phyloP scores from a whole-genome alignment of 2,113 vertebrate genomes.

The Hystrix cristata region DNA sequence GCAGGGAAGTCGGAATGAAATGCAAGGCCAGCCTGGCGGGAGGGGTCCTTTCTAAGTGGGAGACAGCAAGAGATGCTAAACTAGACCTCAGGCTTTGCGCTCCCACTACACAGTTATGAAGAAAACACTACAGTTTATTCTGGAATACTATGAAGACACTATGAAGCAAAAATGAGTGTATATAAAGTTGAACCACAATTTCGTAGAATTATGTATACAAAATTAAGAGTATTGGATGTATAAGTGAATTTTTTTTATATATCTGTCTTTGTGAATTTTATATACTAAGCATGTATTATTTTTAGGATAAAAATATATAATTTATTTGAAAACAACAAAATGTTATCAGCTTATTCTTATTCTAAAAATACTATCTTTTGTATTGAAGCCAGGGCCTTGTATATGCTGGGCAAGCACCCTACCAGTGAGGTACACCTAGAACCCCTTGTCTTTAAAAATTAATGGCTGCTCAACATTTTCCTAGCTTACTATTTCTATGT shows the following conservation, averaged over 20 bases:
- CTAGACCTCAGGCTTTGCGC: background rate
- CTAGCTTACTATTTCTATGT: conserved; percentile 55
- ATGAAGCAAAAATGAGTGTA: background rate
- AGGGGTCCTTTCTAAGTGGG: background rate
- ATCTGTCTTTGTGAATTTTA: conserved; percentile 32
- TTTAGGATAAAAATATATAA: conserved; percentile 47
- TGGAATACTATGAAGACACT: background rate
- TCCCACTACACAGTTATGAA: background rate
- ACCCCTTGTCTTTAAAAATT: conserved; percentile 58
- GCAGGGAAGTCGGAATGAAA: background rate
- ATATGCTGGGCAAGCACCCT: background rate
- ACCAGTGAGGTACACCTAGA: background rate
- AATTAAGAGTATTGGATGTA: background rate
- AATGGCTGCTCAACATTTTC: conserved; percentile 37
- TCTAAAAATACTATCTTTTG: conserved; percentile 51
- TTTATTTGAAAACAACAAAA: conserved; percentile 58
- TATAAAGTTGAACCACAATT: background rate
- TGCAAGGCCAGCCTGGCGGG: background rate
- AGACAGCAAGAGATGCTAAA: background rate
- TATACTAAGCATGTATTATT: background rate
- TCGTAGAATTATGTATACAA: background rate
- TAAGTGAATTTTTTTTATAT: background rate
- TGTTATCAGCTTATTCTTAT: conserved; percentile 33
- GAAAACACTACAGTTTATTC: background rate
- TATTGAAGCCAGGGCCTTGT: background rate